phyloP scores from a whole-genome alignment of 1,140 invertebrate genomes.

The Diabrotica virgifera region DNA sequence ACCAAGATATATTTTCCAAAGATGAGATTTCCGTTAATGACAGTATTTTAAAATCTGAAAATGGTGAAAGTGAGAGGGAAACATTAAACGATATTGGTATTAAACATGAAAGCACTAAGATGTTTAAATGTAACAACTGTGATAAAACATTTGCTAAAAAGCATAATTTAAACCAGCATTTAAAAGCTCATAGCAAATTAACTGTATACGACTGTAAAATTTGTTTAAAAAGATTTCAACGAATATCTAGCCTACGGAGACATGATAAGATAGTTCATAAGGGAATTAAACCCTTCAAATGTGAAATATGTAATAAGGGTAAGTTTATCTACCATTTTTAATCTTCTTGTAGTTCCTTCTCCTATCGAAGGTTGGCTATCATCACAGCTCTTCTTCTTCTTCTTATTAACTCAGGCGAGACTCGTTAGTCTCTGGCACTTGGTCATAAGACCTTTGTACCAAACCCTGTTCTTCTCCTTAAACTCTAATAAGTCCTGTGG shows the following conservation, averaged over 20 bases:
- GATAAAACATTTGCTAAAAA: conserved; percentile 13
- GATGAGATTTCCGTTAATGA: too few species aligned
- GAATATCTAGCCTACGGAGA: conserved; percentile 5
- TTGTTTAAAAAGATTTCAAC: conserved; percentile 11
- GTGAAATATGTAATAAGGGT: conserved; percentile 19
- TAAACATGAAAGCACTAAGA: not conserved
- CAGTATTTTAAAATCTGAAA: not conserved
- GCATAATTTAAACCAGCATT: conserved; percentile 6
- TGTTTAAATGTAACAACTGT: conserved; percentile 12
- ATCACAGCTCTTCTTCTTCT: too few species aligned
- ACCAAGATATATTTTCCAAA: not conserved
- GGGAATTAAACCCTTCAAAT: conserved; percentile 19
- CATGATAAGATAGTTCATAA: conserved; percentile 12
- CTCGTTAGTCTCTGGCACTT: too few species aligned
- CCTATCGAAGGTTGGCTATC: too few species aligned
- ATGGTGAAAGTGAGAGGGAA: not conserved
- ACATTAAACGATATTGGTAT: not conserved
- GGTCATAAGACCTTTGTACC: too few species aligned
- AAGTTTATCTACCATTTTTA: not conserved
- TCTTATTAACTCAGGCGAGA: too few species aligned
- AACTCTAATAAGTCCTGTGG: too few species aligned
- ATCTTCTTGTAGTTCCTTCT: too few species aligned
- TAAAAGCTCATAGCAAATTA: conserved; percentile 14
- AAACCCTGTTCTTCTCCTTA: too few species aligned
- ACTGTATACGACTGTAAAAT: conserved; percentile 10